Base-by-base conservation (phyloP, 2,113 vertebrate genomes). In the Limnothrissa miodon region DNA sequence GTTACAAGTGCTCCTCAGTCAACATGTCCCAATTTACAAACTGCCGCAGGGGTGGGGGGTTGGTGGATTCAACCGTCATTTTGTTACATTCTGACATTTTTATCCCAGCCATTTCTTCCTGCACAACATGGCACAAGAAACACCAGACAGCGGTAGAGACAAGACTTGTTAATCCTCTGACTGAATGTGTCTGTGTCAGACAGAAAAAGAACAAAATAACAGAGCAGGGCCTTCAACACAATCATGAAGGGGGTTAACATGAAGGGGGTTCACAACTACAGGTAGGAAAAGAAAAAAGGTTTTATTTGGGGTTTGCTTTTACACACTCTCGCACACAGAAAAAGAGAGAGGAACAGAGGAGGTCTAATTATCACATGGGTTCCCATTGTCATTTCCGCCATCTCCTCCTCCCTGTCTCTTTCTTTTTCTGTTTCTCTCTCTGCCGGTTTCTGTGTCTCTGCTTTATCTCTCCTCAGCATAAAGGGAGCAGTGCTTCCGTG, bases 401-500 rank as follows among this genome's bases (percentile, higher is more conserved):
- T 29, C 33, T 29, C 33, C 62, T 70, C 62, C 15, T 29, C 36
- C 33, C n/a, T 66, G 23, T 29, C 25, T 66, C n/a, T 29, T 25
- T 33, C 33, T 70, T 29, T 70, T 7, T 62, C 25, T 62, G n/a
- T 62, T 8, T 62, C n/a, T 62, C 5, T 62, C 29, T 33, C 62
- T 70, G 25, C 13, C 15, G 33, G 2, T 70, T 29, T 70, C 10
- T 70, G 2, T 70, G 29, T 6, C 59, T 29, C 29, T 66, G 29
- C 15, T 36, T 11, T 36, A 13, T 70, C 13, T 1, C 29, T 13
- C 13, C 62, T 15, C 62, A 33, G 62, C 62, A 70, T 33, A 36
- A 70, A 36, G 62, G 62, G 25, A 45, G 23, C 33, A 17, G 66
- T 82, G 70, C 80, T 45, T 45, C 79, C 48, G 62, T 56, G 39